Evolutionary conservation across 1,140 invertebrate species (phyloP), one percentile per base, ranked within the genome.

Genomic region (Prorops nasuta): DNA sequence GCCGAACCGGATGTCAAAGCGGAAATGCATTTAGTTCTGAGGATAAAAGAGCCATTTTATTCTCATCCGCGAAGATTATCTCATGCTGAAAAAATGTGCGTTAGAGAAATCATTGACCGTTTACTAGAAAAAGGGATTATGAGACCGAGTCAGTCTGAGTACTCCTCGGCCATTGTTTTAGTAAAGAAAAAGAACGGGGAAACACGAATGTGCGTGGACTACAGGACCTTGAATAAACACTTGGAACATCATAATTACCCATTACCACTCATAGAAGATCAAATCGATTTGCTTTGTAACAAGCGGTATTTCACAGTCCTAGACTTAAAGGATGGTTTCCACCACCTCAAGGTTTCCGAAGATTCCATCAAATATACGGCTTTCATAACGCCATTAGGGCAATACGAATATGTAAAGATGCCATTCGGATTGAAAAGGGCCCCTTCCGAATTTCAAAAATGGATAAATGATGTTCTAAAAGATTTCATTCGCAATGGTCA

Each of bases 191-290:
- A 38, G 15, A 51, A 35, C 12, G 43, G 16, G 0, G 42, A 45
- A 24, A 41, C 24, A 1, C 31, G 32, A 7, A 42, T 52, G 17
- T 52, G 50, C 7, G n/a, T 46, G 0, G 44, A 52, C 20, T 46
- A 31, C 7, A 2, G 38, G 0, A 6, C 19, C 1, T 6, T 46
- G 0, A 52, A 52, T 10, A 46, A 46, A 18, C 2, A 28, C 1
- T 14, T 24, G 1, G 16, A 2, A 0, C 21, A 38, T 1, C 37
- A 42, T 12, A 46, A 52, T 12, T 52, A 37, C 3, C 21, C 50
- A 2, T 15, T 52, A 4, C 37, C 16, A 0, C 6, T 46, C 2
- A 44, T 52, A 1, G 44, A 52, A 2, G 32, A 52, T 12, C 50
- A 46, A 1, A 1, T 52, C 8, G 38, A 51, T 9, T 9, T 19